These are phyloP conservation scores for Synanthedon myopaeformis DNA, from an alignment of 2,888 invertebrate genomes.

Conservation along the genomic window DNA sequence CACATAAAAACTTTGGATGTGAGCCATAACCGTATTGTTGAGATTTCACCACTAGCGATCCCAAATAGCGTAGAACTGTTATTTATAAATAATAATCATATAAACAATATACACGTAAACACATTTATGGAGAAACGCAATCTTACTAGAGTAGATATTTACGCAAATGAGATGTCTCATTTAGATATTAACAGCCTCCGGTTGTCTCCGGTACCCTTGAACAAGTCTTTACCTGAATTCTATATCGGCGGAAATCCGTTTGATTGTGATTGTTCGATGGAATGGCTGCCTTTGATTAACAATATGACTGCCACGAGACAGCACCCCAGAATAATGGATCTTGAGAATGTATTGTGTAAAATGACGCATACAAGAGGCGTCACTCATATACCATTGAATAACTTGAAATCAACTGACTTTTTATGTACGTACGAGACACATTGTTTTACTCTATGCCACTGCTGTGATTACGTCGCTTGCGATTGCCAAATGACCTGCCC, in stretches of 20 bases:
- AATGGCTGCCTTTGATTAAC: slow-evolving; percentile 92
- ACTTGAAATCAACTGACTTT: slow-evolving; percentile 85
- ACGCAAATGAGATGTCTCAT: slow-evolving; percentile 87
- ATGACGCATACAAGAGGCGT: slow-evolving; percentile 86
- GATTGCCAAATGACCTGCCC: slow-evolving; percentile 98
- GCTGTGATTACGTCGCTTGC: slow-evolving; percentile 95
- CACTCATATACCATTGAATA: slow-evolving; percentile 79
- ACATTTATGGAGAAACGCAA: slow-evolving; percentile 88
- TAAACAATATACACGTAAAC: slow-evolving; percentile 83
- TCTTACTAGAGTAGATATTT: slow-evolving; percentile 89
- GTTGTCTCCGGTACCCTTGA: slow-evolving; percentile 78
- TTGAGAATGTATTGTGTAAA: slow-evolving; percentile 88
- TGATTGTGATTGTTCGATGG: slow-evolving; percentile 95
- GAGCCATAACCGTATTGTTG: slow-evolving; percentile 87
- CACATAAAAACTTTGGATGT: slow-evolving; percentile 87
- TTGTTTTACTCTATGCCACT: slow-evolving; percentile 93
- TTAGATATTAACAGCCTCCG: slow-evolving; percentile 86
- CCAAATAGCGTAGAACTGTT: slow-evolving; percentile 88
- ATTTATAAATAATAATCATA: slow-evolving; percentile 91
- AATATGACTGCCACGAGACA: slow-evolving; percentile 85
- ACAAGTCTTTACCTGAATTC: slow-evolving; percentile 86
- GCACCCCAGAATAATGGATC: slow-evolving; percentile 89
- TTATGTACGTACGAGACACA: slow-evolving; percentile 91
- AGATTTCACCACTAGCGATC: slow-evolving; percentile 83
- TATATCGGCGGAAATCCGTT: slow-evolving; percentile 94